These are phyloP conservation scores for Chymomyza caudatula DNA, from an alignment of 2,888 invertebrate genomes.

Conservation along the genomic window DNA sequence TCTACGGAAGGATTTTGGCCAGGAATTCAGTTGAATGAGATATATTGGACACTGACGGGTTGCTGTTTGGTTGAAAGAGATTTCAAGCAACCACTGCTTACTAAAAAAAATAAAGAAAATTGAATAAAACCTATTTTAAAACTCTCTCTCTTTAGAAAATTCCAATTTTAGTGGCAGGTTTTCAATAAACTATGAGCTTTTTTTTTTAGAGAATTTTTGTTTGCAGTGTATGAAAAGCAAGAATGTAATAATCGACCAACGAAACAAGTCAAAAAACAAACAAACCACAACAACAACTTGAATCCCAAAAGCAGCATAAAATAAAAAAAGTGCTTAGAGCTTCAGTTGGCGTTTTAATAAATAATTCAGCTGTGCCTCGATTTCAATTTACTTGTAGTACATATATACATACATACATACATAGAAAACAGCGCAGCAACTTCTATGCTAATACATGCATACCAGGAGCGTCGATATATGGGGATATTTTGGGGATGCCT, in stretches of 20 bases:
- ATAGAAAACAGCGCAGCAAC: background rate
- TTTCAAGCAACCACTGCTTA: too few species aligned
- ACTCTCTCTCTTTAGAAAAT: too few species aligned
- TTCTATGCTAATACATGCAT: background rate
- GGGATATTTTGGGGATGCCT: too few species aligned
- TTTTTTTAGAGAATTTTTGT: background rate
- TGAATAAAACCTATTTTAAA: too few species aligned
- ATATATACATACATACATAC: background rate
- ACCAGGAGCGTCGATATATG: too few species aligned
- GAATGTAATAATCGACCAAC: background rate
- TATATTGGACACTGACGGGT: too few species aligned
- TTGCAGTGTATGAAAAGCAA: background rate
- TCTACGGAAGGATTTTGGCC: too few species aligned
- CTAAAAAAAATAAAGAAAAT: too few species aligned
- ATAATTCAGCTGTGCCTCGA: slow-evolving; percentile 55
- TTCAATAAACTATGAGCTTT: too few species aligned
- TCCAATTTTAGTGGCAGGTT: too few species aligned
- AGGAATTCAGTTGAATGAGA: too few species aligned
- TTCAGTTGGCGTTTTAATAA: slow-evolving; percentile 45
- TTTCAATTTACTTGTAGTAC: slow-evolving; percentile 28
- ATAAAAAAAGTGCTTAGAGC: background rate
- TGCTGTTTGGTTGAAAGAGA: too few species aligned
- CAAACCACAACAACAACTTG: background rate
- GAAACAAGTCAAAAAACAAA: background rate
- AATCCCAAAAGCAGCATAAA: background rate